Evolutionary conservation across 64 coral and sea anemone species (phyloP).

Genomic region (Stylophora pistillata): DNA sequence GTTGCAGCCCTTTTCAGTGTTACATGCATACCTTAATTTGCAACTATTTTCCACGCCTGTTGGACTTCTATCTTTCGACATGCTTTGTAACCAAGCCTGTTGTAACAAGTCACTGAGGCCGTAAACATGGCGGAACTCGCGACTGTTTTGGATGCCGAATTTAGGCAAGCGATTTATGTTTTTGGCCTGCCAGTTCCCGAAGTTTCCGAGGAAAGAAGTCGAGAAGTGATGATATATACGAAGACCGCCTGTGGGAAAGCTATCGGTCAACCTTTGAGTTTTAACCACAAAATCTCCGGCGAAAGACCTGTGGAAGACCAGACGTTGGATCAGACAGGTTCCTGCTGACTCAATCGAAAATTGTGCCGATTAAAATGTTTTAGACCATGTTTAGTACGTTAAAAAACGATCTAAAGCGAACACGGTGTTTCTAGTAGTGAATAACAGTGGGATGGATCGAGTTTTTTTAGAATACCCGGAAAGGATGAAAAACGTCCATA

Average conservation of each 20-base stretch:
- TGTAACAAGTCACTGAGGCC: not conserved
- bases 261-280: not conserved
- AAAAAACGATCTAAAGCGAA: not conserved
- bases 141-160: not conserved
- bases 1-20: not conserved
- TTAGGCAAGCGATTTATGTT: not conserved
- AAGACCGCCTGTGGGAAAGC: not conserved
- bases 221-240: not conserved
- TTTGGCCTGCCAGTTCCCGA: not conserved
- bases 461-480: not conserved
- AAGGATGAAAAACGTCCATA: not conserved
- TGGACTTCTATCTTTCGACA: not conserved
- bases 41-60: no score
- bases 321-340: not conserved
- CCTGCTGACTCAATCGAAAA: not conserved
- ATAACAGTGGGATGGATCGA: not conserved
- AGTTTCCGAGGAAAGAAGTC: not conserved
- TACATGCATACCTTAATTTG: not conserved
- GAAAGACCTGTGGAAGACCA: not conserved
- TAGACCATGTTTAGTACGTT: constrained; percentile 1
- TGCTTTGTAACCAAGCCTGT: not conserved
- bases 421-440: not conserved
- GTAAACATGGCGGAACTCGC: not conserved
- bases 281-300: not conserved
- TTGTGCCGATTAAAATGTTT: not conserved